These are phyloP conservation scores for Blomia tropicalis DNA, from an alignment of 2,888 invertebrate species.

Conservation along the genomic window DNA sequence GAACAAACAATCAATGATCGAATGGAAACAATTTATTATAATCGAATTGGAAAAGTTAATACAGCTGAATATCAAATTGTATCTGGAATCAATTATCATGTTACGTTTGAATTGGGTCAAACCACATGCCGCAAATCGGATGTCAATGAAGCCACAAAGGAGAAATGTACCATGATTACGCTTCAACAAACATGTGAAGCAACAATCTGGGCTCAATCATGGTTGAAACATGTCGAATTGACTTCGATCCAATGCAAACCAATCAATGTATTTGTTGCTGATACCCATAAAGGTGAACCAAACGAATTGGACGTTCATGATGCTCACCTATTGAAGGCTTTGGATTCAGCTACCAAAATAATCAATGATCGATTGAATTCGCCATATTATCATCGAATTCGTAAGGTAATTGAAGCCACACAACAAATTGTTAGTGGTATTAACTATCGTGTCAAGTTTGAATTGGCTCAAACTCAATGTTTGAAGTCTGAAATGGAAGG, in stretches of 20 bases:
- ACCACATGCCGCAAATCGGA: neutral
- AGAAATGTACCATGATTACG: neutral
- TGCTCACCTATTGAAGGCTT: neutral
- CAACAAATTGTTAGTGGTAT: neutral
- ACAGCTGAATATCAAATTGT: neutral
- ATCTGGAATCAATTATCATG: neutral
- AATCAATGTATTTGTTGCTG: too few relatives aligned
- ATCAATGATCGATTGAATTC: neutral
- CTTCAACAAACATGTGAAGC: neutral
- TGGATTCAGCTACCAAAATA: neutral
- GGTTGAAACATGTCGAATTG: neutral
- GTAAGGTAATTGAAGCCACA: neutral
- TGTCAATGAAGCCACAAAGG: neutral
- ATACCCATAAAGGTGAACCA: too few relatives aligned
- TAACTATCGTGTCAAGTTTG: neutral
- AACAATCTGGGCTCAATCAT: neutral
- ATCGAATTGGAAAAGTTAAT: neutral
- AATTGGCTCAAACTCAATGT: neutral
- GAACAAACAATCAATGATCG: neutral
- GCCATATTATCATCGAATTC: neutral
- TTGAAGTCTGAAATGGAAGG: neutral
- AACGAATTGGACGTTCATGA: constrained; percentile 1
- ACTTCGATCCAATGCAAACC: too few relatives aligned
- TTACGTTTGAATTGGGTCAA: neutral
- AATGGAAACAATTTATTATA: neutral